Percentiles rank a stretch among this genome's conserved stretches.
phyloP scores from a whole-genome alignment of 1,140 invertebrate genomes.

The Drosophila rhopaloa region DNA sequence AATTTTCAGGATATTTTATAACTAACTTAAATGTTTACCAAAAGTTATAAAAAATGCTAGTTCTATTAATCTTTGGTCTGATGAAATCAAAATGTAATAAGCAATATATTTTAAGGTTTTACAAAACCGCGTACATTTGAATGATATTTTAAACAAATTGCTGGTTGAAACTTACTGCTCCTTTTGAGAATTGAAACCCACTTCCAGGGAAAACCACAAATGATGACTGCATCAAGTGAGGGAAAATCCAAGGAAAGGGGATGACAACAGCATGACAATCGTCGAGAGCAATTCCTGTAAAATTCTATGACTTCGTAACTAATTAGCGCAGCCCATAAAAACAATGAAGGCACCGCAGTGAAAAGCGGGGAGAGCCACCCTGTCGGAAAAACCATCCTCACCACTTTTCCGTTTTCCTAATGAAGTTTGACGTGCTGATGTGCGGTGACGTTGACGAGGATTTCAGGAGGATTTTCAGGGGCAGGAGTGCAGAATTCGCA shows the following conservation, averaged over 20 bases:
- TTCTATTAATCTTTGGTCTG: no score
- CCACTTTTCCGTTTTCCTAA: constrained; percentile 53
- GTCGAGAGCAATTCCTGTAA: constrained; percentile 74
- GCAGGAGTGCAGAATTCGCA: constrained; percentile 29
- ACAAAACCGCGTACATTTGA: no score
- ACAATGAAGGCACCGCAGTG: constrained; percentile 68
- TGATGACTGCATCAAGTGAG: constrained; percentile 52
- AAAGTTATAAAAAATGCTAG: no score
- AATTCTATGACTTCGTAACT: constrained; percentile 84
- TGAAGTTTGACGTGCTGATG: constrained; percentile 77
- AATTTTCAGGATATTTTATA: no score
- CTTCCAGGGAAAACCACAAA: constrained; percentile 36
- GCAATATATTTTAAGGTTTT: no score
- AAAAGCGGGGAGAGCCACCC: constrained; percentile 38
- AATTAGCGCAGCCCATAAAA: constrained; percentile 84
- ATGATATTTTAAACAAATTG: constrained; percentile 1
- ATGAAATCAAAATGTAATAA: no score
- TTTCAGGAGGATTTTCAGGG: constrained; percentile 2
- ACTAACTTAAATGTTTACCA: no score
- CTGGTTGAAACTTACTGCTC: not conserved
- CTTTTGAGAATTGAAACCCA: constrained; percentile 1
- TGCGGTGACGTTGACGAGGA: constrained; percentile 61
- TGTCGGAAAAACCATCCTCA: constrained; percentile 25
- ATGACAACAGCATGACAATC: constrained; percentile 64
- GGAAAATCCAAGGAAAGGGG: not conserved